These are phyloP conservation scores for Chrosomus eos DNA, from an alignment of 2,797 vertebrate genomes.

Conservation along the genomic window DNA sequence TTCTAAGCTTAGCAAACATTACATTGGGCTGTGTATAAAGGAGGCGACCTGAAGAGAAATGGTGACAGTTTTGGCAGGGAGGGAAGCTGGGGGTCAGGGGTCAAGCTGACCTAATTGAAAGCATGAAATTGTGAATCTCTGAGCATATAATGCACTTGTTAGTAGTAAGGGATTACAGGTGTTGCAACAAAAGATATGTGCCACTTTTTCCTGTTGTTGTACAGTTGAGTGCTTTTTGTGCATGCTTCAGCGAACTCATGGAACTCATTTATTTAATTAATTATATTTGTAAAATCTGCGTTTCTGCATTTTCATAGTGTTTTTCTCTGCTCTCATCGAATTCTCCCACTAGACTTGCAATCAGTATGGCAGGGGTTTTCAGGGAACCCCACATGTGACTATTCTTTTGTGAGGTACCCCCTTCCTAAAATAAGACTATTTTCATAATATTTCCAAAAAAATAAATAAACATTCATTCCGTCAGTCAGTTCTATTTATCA, in stretches of 20 bases:
- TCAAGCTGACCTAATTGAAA: slow-evolving; percentile 56
- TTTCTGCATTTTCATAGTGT: background rate
- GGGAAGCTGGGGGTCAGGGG: slow-evolving; percentile 38
- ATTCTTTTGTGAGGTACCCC: too few species aligned
- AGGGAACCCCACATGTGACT: background rate
- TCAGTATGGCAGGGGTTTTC: background rate
- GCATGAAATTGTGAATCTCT: slow-evolving; percentile 32
- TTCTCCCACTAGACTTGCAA: background rate
- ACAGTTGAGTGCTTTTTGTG: slow-evolving; percentile 17
- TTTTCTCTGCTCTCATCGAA: background rate
- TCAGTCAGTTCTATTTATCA: background rate
- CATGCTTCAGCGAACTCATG: background rate
- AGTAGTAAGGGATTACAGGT: background rate
- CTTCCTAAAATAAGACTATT: background rate
- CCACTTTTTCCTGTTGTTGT: slow-evolving; percentile 6
- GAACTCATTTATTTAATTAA: background rate
- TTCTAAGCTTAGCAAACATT: slow-evolving; percentile 69
- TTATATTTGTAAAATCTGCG: background rate
- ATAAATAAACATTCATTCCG: too few species aligned
- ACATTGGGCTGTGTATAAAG: slow-evolving; percentile 65
- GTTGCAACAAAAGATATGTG: slow-evolving; percentile 14
- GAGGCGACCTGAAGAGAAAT: slow-evolving; percentile 64
- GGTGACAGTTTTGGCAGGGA: slow-evolving; percentile 57
- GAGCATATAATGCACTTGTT: slow-evolving; percentile 32
- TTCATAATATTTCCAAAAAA: too few species aligned